These are phyloP conservation scores for Oostethus manadensis DNA, from an alignment of 2,113 vertebrate species.

Conservation along the genomic window DNA sequence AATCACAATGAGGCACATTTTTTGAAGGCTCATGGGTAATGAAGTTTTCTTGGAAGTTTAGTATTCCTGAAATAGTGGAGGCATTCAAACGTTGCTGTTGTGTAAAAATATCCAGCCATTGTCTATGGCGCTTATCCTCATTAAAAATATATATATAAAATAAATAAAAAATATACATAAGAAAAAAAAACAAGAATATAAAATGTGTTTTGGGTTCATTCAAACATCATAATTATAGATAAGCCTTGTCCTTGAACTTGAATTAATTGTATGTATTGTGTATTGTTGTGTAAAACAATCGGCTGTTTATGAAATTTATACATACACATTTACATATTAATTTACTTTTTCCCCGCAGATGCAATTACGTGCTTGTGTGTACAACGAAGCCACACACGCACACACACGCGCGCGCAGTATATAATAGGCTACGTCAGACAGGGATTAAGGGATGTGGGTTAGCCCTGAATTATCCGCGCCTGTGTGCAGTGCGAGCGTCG, in stretches of 20 bases:
- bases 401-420: not conserved
- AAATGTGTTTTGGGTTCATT: too few relatives aligned
- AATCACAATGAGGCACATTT: slow-evolving; percentile 15
- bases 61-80: not conserved
- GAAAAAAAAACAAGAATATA: too few relatives aligned
- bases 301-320: not conserved
- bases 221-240: too few relatives aligned
- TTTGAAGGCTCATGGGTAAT: slow-evolving; percentile 33
- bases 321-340: not conserved
- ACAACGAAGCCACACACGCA: not conserved
- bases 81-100: not conserved
- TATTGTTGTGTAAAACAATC: not conserved
- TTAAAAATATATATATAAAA: too few relatives aligned
- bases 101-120: too few relatives aligned
- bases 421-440: slow-evolving; percentile 44
- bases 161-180: too few relatives aligned
- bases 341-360: not conserved
- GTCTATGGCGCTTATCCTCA: too few relatives aligned
- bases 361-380: not conserved
- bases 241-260: too few relatives aligned
- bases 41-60: slow-evolving; percentile 24
- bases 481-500: not conserved
- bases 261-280: too few relatives aligned
- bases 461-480: slow-evolving; percentile 41
- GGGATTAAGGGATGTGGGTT: slow-evolving; percentile 63